These are phyloP conservation scores for Poeciliopsis infans DNA, from an alignment of 2,797 vertebrate species.

Conservation along the genomic window DNA sequence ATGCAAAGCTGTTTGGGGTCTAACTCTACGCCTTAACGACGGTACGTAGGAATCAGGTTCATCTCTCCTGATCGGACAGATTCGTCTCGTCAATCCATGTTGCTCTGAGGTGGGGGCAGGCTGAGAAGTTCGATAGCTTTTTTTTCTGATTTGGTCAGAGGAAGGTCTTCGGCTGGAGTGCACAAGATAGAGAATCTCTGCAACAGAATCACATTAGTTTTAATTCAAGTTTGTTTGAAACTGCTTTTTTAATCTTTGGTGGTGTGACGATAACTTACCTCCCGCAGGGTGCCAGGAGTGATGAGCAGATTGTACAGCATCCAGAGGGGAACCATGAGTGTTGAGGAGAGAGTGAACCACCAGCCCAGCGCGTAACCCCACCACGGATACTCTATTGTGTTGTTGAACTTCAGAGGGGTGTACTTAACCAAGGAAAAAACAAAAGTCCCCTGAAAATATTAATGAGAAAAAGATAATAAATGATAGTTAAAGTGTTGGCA, in stretches of 20 bases:
- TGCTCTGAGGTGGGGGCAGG: conserved; percentile 16
- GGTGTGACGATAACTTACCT: conserved; percentile 61
- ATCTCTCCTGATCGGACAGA: background rate
- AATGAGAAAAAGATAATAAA: conserved; percentile 11
- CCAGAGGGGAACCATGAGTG: conserved; percentile 77
- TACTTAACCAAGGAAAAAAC: conserved; percentile 82
- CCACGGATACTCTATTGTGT: conserved; percentile 79
- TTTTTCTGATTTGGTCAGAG: conserved; percentile 52
- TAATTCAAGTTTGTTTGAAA: conserved; percentile 9
- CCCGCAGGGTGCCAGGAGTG: conserved; percentile 75
- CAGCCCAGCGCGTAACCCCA: conserved; percentile 83
- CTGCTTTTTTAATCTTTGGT: background rate
- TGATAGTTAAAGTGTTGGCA: background rate
- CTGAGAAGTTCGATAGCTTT: conserved; percentile 48
- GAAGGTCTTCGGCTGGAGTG: conserved; percentile 73
- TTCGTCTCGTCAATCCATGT: background rate
- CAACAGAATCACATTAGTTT: conserved; percentile 31
- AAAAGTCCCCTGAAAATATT: conserved; percentile 77
- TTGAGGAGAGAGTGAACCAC: conserved; percentile 85
- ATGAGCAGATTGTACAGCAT: conserved; percentile 76
- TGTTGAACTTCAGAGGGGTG: conserved; percentile 84
- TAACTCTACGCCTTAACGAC: background rate
- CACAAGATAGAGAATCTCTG: conserved; percentile 77
- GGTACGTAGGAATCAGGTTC: background rate
- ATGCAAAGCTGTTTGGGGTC: background rate